A percentile compares a stretch with the other conserved stretches of the same genome.
phyloP scores from a whole-genome alignment of 2,113 vertebrate genomes.

The Octodon degus region DNA sequence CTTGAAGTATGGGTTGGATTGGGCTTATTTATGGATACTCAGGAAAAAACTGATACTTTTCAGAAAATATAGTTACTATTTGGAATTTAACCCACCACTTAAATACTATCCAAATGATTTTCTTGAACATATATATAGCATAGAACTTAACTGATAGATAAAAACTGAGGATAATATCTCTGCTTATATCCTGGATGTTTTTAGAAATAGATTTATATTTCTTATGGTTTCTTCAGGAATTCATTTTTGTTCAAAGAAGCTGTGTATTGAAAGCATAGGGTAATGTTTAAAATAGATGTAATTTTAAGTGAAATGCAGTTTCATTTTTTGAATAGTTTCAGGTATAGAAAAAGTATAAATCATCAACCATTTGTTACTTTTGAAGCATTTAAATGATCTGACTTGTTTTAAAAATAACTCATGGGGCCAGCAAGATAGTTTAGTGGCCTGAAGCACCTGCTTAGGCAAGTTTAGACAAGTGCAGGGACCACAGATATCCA shows the following conservation, averaged over 20 bases:
- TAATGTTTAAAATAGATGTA: background rate
- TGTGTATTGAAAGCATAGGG: background rate
- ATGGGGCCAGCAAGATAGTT: too few relatives aligned
- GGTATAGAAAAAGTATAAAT: background rate
- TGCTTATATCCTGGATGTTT: background rate
- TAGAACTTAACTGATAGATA: background rate
- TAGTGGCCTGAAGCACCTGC: too few relatives aligned
- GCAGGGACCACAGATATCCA: too few relatives aligned
- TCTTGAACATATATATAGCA: background rate
- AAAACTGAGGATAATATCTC: background rate
- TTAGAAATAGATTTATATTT: background rate
- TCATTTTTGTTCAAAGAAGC: conserved; percentile 42
- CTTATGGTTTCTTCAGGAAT: conserved; percentile 1
- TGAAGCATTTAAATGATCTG: background rate
- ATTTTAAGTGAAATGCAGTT: conserved; percentile 21
- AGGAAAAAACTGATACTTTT: background rate
- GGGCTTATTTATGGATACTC: background rate
- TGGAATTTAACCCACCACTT: background rate
- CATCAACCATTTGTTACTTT: conserved; percentile 10
- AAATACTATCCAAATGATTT: background rate
- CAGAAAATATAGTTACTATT: background rate
- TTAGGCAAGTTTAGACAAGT: too few relatives aligned
- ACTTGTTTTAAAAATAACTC: conserved; percentile 45
- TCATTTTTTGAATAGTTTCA: conserved; percentile 25
- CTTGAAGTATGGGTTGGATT: background rate